These are phyloP conservation scores for Craterocephalus amniculus DNA, from an alignment of 2,797 vertebrate species.

Conservation along the genomic window DNA sequence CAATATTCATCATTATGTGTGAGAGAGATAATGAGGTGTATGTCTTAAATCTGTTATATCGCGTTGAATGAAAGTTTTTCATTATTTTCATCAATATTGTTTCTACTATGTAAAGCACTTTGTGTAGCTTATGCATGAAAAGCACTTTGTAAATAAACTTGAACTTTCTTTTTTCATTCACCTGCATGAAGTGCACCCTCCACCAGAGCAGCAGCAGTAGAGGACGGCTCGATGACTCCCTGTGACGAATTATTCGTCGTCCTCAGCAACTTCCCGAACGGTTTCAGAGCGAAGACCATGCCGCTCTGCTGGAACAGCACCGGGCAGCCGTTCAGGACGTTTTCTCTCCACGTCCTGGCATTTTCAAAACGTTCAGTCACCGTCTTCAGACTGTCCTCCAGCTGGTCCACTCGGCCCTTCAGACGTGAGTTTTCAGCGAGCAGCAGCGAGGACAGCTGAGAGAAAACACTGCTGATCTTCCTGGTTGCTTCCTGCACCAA, in stretches of 20 bases:
- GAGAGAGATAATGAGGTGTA: too few relatives aligned
- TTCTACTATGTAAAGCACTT: too few relatives aligned
- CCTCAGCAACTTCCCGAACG: conserved; percentile 34
- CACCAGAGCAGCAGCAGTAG: conserved; percentile 1
- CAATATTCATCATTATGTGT: background rate
- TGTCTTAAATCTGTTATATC: too few relatives aligned
- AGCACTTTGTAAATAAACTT: too few relatives aligned
- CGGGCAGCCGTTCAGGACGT: conserved; percentile 62
- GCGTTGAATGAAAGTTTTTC: too few relatives aligned
- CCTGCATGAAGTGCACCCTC: background rate
- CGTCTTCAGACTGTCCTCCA: conserved; percentile 54
- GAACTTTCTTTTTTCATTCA: conserved; percentile 13
- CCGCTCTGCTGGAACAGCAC: conserved; percentile 67
- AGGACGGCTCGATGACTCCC: rapidly evolving
- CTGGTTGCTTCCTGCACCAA: conserved; percentile 63
- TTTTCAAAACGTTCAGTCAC: conserved; percentile 25
- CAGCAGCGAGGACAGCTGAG: conserved; percentile 52
- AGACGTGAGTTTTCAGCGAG: conserved; percentile 43
- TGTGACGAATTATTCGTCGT: background rate
- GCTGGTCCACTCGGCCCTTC: conserved; percentile 20
- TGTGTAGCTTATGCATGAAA: too few relatives aligned
- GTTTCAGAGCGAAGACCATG: conserved; percentile 56
- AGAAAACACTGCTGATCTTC: conserved; percentile 62
- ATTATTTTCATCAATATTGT: background rate
- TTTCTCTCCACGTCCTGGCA: conserved; percentile 60